Percentiles rank a stretch among this genome's conserved stretches.
Evolutionary conservation across 2,113 vertebrate genomes (phyloP).

Genomic region (Erinaceus europaeus): DNA sequence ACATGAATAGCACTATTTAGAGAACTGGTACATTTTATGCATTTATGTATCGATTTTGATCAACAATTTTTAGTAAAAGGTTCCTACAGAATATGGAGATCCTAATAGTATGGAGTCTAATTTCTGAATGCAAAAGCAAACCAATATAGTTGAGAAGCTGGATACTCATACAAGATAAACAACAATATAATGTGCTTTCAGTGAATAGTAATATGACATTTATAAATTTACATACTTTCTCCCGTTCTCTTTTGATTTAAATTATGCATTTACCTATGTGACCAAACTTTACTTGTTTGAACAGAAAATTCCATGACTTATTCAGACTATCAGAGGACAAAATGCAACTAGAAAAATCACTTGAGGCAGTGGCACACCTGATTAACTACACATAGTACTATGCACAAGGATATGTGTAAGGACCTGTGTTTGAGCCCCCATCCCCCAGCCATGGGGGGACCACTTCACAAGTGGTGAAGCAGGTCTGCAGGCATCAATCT

Average conservation of each 20-base stretch:
- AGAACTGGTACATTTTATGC: neutral
- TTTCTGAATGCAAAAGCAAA: neutral
- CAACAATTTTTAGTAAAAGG: neutral
- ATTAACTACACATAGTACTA: no score
- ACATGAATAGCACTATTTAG: neutral
- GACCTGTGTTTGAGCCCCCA: no score
- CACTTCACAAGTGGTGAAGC: no score
- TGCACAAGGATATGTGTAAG: no score
- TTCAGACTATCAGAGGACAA: neutral
- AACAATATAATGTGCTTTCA: neutral
- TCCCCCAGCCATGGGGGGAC: no score
- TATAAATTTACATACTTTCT: slow-evolving; percentile 1
- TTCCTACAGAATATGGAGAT: neutral
- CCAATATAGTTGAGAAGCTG: neutral
- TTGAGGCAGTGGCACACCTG: no score
- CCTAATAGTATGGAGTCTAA: neutral
- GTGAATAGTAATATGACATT: neutral
- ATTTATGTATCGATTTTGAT: neutral
- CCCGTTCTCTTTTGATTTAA: slow-evolving; percentile 7
- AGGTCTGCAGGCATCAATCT: no score
- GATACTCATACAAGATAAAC: neutral
- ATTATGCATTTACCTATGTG: neutral
- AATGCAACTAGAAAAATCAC: neutral
- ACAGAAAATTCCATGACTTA: neutral
- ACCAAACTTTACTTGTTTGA: slow-evolving; percentile 4